Percentiles rank a stretch among this genome's conserved stretches.
These are phyloP conservation scores for Heteromormyrus szaboi DNA, from an alignment of 2,797 vertebrate genomes.

Conservation along the genomic window DNA sequence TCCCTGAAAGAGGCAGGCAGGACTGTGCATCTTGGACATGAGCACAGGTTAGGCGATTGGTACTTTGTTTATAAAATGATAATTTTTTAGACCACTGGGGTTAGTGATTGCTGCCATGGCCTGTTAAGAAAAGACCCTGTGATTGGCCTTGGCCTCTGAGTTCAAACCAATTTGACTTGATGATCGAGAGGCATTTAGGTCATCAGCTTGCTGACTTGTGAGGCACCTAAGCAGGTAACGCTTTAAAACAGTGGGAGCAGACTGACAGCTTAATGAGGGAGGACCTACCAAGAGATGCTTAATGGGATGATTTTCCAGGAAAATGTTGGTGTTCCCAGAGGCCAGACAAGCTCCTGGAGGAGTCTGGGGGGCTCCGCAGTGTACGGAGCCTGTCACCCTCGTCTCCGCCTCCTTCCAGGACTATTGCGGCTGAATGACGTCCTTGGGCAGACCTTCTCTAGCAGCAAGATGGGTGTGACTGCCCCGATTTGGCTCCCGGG, in stretches of 20 bases:
- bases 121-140: neutral
- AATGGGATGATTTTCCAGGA: neutral
- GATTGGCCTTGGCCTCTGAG: neutral
- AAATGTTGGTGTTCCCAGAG: neutral
- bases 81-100: neutral
- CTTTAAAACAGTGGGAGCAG: conserved; percentile 27
- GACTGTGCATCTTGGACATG: neutral
- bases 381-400: neutral
- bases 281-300: conserved; percentile 32
- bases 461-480: neutral
- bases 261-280: conserved; percentile 43
- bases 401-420: neutral
- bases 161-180: neutral
- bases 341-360: neutral
- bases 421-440: neutral
- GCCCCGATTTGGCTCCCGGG: neutral
- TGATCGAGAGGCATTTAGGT: neutral
- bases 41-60: neutral
- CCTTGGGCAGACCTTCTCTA: neutral
- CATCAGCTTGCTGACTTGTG: conserved; percentile 18
- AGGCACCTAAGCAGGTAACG: neutral
- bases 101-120: neutral
- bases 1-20: neutral
- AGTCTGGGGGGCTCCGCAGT: neutral
- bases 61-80: neutral